These are phyloP conservation scores for Aphodius sticticus DNA, from an alignment of 2,888 invertebrate species.

Conservation along the genomic window DNA sequence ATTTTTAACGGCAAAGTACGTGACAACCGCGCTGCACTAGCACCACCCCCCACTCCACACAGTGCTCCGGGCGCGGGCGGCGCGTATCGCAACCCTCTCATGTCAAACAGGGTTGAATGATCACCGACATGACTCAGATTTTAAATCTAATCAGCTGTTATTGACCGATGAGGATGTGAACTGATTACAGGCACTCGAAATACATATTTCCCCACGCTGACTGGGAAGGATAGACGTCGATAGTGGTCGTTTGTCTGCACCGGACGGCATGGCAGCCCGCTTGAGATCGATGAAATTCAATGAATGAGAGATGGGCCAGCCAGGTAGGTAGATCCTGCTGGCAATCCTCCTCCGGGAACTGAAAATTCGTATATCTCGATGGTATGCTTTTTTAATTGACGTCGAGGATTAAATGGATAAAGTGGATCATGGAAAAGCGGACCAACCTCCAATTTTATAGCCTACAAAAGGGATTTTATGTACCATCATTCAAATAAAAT, in stretches of 20 bases:
- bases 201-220: constrained; percentile 11
- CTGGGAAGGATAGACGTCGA: background rate
- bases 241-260: background rate
- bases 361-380: background rate
- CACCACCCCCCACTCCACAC: background rate
- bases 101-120: constrained; percentile 45
- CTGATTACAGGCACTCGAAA: background rate
- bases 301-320: background rate
- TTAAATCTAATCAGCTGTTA: constrained; percentile 50
- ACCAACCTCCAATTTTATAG: background rate
- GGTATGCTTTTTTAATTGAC: background rate
- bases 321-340: background rate
- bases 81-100: constrained; percentile 17
- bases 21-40: background rate
- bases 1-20: constrained; percentile 15
- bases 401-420: background rate
- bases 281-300: constrained; percentile 4
- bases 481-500: background rate
- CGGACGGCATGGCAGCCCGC: background rate
- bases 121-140: constrained; percentile 49
- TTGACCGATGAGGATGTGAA: constrained; percentile 44
- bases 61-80: background rate
- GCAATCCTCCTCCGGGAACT: background rate
- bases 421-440: background rate
- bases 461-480: constrained; percentile 4